Conservation (phyloP, 2,888 invertebrate species). For the Lasioglossum lativentre region DNA sequence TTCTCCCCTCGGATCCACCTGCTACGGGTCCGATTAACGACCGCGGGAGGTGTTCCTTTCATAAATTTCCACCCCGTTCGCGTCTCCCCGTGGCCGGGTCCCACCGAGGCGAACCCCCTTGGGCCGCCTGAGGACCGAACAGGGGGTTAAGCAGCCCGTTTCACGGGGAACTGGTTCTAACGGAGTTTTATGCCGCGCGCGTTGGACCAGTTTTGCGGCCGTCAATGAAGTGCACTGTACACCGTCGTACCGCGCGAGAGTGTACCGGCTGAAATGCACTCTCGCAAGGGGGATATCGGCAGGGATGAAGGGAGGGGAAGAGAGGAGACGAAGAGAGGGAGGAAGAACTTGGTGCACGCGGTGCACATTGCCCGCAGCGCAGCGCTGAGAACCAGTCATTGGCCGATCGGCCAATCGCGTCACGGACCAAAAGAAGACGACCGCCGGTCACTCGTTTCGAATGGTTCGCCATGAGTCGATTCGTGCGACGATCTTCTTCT, state of each 20-base stretch:
- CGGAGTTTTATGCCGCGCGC: constrained; percentile 68
- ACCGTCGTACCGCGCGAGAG: constrained; percentile 44
- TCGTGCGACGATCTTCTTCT: constrained; percentile 34
- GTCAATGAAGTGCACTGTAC: constrained; percentile 72
- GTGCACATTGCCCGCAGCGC: constrained; percentile 44
- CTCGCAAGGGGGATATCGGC: not conserved
- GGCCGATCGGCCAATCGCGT: constrained; percentile 65
- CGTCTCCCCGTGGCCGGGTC: not conserved
- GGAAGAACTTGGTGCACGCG: constrained; percentile 26
- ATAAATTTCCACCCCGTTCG: constrained; percentile 7
- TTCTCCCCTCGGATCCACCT: not conserved
- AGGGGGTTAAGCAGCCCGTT: constrained; percentile 47
- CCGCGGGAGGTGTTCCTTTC: constrained; percentile 20
- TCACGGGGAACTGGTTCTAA: constrained; percentile 67
- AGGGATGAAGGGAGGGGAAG: not conserved
- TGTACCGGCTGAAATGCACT: constrained; percentile 39
- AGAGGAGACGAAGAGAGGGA: not conserved
- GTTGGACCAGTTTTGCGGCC: constrained; percentile 68
- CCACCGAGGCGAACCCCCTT: constrained; percentile 4
- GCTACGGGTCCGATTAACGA: not conserved
- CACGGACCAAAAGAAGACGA: constrained; percentile 62
- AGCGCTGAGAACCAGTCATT: constrained; percentile 61
- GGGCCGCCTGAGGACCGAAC: not conserved
- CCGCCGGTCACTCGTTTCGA: constrained; percentile 62
- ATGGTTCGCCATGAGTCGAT: constrained; percentile 55